phyloP scores from a whole-genome alignment of 2,113 vertebrate genomes.

The Cardinalis cardinalis region DNA sequence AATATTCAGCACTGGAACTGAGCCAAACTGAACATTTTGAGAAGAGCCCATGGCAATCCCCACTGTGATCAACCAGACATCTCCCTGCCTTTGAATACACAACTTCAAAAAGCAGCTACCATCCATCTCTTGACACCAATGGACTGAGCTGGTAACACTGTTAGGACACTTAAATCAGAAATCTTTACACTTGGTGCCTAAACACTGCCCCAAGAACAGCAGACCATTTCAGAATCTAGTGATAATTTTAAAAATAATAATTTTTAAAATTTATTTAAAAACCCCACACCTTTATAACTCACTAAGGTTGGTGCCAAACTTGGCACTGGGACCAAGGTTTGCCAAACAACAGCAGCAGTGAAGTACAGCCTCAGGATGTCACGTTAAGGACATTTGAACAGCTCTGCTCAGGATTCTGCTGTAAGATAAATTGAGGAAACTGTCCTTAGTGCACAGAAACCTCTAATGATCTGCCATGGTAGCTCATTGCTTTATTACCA shows the following conservation, averaged over 20 bases:
- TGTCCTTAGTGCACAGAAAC: neutral
- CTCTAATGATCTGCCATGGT: neutral
- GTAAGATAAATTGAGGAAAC: neutral
- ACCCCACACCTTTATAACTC: neutral
- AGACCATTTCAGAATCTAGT: neutral
- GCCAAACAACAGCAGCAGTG: neutral
- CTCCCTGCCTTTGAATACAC: neutral
- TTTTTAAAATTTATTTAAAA: too few species aligned
- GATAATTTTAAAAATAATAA: too few species aligned
- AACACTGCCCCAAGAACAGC: neutral
- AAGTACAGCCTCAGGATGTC: neutral
- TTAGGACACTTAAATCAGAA: neutral
- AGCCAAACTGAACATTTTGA: neutral
- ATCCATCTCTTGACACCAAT: rapidly evolving
- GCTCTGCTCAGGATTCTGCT: neutral
- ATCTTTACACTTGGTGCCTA: neutral
- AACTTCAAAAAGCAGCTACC: neutral
- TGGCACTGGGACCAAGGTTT: neutral
- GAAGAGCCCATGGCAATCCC: neutral
- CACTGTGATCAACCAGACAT: neutral
- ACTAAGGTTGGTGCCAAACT: neutral
- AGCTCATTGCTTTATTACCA: neutral
- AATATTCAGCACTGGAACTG: neutral
- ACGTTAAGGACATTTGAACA: neutral
- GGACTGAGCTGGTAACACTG: neutral